Evolutionary conservation across 35 echinoderm and acorn worm species (phyloP), one percentile per base, ranked within the genome.

Genomic region (Eucidaris tribuloides): DNA sequence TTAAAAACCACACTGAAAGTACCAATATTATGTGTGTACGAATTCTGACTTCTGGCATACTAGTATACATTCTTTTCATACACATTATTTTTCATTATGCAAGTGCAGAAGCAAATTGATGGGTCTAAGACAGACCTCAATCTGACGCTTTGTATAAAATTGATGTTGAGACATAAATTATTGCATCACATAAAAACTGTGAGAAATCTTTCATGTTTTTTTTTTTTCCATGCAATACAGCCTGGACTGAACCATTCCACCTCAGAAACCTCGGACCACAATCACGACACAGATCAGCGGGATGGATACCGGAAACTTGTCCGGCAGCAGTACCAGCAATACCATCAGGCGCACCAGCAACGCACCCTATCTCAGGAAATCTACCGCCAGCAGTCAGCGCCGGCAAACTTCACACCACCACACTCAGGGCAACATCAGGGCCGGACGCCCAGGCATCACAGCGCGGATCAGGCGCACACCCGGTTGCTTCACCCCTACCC

Each of bases 251-350:
- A 40, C 37, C 22, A 22, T 74, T 74, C 68, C 34, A 27, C 34
- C 3, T 27, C 44, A 20, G 44, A 44, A 40, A 74, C 41, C 24
- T 9, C 68, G 14, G 68, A 74, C 37, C 68, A 74, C 6, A 25
- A 22, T 11, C 38, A 44, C 13, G 68, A 74, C 15, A 74, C 68
- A 3, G 35, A 33, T 74, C 68, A 74, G 5, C 37, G 68, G 24
- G 68, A 74, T 40, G 44, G 37, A 18, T 74, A 74, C 44, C 68
- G 24, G 44, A 74, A 36, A 36, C 68, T 74, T 24, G 33, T 74
- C 14, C 29, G 68, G n/a, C 68, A 74, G n/a, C 68, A 74, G 44
- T 74, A 41, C 23, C 68, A 74, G 68, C 68, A 74, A 74, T 74
- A 74, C 22, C 61, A 34, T 27, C 61, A 64, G 30, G 35, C 38